Conservation (phyloP, 2,888 invertebrate species). For the Phalangium opilio region DNA sequence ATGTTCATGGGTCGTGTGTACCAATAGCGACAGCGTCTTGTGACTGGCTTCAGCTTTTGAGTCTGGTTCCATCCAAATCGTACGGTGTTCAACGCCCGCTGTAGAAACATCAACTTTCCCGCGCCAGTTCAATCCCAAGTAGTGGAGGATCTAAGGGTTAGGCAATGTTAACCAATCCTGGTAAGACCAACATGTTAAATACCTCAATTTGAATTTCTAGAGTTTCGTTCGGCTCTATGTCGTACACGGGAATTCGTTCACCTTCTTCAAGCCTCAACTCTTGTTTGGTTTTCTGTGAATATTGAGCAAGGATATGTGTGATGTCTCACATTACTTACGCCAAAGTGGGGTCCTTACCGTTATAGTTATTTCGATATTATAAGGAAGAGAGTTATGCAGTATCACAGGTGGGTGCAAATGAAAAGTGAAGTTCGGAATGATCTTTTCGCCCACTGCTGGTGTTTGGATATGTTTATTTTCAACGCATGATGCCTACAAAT, state of each 20-base stretch:
- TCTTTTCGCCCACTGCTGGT: slow-evolving; percentile 25
- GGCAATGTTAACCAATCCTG: too few relatives aligned
- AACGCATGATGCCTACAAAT: slow-evolving; percentile 33
- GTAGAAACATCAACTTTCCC: slow-evolving; percentile 50
- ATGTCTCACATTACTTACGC: too few relatives aligned
- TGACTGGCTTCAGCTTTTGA: slow-evolving; percentile 44
- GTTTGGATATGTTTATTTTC: slow-evolving; percentile 34
- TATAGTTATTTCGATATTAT: slow-evolving; percentile 44
- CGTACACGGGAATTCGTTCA: slow-evolving; percentile 51
- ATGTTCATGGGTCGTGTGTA: slow-evolving; percentile 44
- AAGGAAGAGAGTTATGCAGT: slow-evolving; percentile 59
- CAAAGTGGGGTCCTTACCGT: slow-evolving; percentile 24
- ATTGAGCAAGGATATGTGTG: too few relatives aligned
- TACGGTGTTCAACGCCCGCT: slow-evolving; percentile 43
- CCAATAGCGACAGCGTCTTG: slow-evolving; percentile 49
- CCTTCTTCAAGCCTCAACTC: slow-evolving; percentile 28
- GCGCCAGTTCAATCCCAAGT: slow-evolving; percentile 51
- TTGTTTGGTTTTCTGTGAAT: slow-evolving; percentile 20
- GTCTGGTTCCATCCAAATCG: slow-evolving; percentile 48
- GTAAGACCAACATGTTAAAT: too few relatives aligned
- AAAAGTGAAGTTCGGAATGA: slow-evolving; percentile 55
- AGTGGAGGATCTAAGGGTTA: slow-evolving; percentile 39
- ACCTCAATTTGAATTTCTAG: slow-evolving; percentile 30
- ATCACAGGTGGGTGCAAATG: slow-evolving; percentile 55
- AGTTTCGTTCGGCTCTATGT: slow-evolving; percentile 44